phyloP scores from a whole-genome alignment of 2,888 invertebrate species.

The Yponomeuta evonymella region DNA sequence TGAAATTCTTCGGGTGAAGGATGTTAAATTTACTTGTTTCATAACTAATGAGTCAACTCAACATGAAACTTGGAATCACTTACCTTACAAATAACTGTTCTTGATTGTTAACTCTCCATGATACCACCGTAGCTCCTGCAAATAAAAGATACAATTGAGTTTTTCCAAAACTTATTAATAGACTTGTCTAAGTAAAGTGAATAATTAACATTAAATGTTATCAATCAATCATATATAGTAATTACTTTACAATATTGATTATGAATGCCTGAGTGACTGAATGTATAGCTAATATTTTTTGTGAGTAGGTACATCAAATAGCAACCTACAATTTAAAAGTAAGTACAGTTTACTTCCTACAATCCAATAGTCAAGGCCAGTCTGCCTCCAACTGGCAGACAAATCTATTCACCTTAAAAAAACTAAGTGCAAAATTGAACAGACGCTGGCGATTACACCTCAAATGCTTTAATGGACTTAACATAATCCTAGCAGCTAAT shows the following conservation, averaged over 20 bases:
- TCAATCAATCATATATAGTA: not conserved
- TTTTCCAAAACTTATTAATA: not conserved
- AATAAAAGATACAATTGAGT: constrained; percentile 38
- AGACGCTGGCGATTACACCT: not conserved
- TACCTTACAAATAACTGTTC: constrained; percentile 98
- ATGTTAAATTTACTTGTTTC: not conserved
- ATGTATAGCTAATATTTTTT: constrained; percentile 51
- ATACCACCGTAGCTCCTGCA: constrained; percentile 95
- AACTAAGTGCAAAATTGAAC: constrained; percentile 8
- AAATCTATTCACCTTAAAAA: constrained; percentile 65
- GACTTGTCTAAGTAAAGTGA: not conserved
- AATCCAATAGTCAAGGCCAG: constrained; percentile 74
- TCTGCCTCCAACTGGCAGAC: constrained; percentile 38
- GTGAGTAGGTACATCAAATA: constrained; percentile 66
- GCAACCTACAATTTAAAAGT: constrained; percentile 73
- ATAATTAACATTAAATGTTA: not conserved
- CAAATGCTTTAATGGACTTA: not conserved
- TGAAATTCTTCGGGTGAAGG: too few species aligned
- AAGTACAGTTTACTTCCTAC: constrained; percentile 74
- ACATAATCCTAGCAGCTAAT: constrained; percentile 16
- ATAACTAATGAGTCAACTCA: not conserved
- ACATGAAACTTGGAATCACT: constrained; percentile 33
- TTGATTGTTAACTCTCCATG: constrained; percentile 97
- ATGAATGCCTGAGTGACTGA: constrained; percentile 1
- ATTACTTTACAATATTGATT: not conserved